A percentile compares a stretch with the other conserved stretches of the same genome.
These are phyloP conservation scores for pig (Sus scrofa) DNA, from an alignment of 2,113 vertebrate species.

Conservation along the genomic window DNA sequence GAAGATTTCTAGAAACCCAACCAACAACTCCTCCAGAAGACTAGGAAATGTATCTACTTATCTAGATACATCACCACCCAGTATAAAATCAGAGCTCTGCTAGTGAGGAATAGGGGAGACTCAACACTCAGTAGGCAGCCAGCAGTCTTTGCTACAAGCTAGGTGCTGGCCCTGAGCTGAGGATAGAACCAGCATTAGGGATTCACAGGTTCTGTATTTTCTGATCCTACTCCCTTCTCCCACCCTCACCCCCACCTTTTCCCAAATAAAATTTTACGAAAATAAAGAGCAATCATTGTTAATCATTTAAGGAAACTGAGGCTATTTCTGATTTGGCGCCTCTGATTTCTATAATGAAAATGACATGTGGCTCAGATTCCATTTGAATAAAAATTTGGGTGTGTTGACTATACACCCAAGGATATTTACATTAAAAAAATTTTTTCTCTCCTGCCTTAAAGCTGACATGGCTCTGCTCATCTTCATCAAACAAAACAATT, in stretches of 20 bases:
- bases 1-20: neutral
- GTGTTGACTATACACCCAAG: neutral
- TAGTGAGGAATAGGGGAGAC: neutral
- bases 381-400: neutral
- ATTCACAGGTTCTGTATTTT: neutral
- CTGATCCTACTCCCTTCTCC: neutral
- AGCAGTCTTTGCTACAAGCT: neutral
- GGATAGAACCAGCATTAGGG: neutral
- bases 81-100: neutral
- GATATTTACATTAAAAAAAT: neutral
- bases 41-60: neutral
- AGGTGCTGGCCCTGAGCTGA: neutral
- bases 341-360: constrained; percentile 57
- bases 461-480: neutral
- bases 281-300: constrained; percentile 64
- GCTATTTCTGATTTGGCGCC: constrained; percentile 59
- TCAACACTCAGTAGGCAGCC: neutral
- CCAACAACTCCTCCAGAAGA: neutral
- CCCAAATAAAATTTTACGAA: constrained; percentile 67
- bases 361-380: neutral
- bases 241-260: neutral
- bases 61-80: neutral
- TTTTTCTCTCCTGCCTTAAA: neutral
- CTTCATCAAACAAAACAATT: constrained; percentile 19
- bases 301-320: constrained; percentile 69